Evolutionary conservation across 2,113 vertebrate species (phyloP).

Genomic region (Castor canadensis): DNA sequence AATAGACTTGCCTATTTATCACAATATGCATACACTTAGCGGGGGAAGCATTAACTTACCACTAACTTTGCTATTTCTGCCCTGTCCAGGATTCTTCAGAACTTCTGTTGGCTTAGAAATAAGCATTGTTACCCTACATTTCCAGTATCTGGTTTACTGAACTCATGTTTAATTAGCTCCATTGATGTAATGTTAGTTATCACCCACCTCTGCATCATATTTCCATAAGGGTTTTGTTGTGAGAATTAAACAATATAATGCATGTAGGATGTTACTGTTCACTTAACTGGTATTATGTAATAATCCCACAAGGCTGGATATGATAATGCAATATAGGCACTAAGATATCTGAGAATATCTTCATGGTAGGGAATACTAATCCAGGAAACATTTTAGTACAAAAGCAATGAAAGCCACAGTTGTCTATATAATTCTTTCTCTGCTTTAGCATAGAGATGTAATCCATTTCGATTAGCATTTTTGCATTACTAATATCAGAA

Average conservation of each 20-base stretch:
- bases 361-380: not conserved
- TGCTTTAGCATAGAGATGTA: not conserved
- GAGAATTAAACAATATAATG: not conserved
- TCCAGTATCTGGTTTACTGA: not conserved
- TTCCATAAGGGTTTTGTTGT: not conserved
- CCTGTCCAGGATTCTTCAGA: not conserved
- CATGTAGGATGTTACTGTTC: not conserved
- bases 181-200: not conserved
- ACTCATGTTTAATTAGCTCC: not conserved
- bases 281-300: not conserved
- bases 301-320: not conserved
- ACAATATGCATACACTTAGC: not conserved
- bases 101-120: not conserved
- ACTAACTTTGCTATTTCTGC: not conserved
- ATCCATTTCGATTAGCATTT: not conserved
- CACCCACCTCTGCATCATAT: not conserved
- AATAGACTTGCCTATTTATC: not conserved
- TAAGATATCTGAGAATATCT: not conserved
- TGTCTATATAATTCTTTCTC: not conserved
- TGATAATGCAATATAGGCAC: not conserved
- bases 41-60: not conserved
- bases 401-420: not conserved
- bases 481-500: conserved; percentile 2
- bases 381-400: not conserved
- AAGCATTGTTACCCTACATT: not conserved